A percentile compares a stretch with the other conserved stretches of the same genome.
phyloP scores from a whole-genome alignment of 2,888 invertebrate genomes.

The Sycophila texana region DNA sequence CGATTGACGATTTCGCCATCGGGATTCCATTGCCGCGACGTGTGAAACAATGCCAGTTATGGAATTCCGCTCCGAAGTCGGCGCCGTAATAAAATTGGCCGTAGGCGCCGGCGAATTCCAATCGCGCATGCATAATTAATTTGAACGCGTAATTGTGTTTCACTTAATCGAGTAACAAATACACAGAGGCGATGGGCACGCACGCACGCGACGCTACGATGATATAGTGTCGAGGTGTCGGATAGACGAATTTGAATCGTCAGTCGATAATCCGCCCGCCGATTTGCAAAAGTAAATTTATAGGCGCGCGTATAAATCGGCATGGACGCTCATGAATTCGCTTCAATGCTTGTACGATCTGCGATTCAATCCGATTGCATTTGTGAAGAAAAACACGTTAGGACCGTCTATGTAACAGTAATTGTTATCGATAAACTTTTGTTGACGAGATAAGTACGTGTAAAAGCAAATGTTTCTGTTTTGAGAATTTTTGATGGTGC shows the following conservation, averaged over 20 bases:
- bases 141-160: background rate
- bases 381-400: background rate
- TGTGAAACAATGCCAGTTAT: too few species aligned
- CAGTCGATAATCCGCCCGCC: background rate
- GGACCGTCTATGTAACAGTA: too few species aligned
- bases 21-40: too few species aligned
- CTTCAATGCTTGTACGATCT: too few species aligned
- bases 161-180: constrained; percentile 1
- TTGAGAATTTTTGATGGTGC: background rate
- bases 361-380: background rate
- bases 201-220: background rate
- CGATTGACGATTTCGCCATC: too few species aligned
- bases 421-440: too few species aligned
- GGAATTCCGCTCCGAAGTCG: too few species aligned
- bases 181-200: background rate
- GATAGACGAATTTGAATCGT: constrained; percentile 2
- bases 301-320: background rate
- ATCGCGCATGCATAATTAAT: constrained; percentile 29
- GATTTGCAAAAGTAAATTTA: background rate
- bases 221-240: background rate
- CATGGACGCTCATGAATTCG: too few species aligned
- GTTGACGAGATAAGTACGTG: too few species aligned
- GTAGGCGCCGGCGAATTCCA: background rate
- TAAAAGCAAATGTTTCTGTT: too few species aligned
- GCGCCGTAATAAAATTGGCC: background rate